Evolutionary conservation across 1,140 invertebrate species (phyloP).

Genomic region (Cyclina sinensis): DNA sequence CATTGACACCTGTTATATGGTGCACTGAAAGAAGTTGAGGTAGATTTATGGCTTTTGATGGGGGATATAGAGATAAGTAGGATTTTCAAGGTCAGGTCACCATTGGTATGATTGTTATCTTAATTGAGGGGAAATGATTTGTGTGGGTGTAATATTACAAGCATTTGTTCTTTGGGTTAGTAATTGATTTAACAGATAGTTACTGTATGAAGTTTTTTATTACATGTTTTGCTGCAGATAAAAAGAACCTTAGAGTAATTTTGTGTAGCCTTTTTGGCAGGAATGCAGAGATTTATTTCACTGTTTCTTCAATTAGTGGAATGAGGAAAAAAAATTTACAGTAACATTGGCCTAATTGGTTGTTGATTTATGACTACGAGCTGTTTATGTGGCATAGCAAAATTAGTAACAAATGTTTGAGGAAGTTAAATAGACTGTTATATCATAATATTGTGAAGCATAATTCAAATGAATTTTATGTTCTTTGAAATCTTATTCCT

Average conservation of each 20-base stretch:
- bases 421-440: no score
- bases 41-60: slow-evolving; percentile 42
- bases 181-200: slow-evolving; percentile 18
- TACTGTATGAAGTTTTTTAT: background rate
- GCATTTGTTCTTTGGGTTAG: background rate
- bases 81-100: slow-evolving; percentile 40
- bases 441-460: no score
- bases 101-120: slow-evolving; percentile 41
- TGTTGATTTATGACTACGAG: background rate
- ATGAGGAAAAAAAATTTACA: background rate
- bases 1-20: slow-evolving; percentile 50
- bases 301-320: background rate
- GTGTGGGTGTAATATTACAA: slow-evolving; percentile 4
- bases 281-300: no score
- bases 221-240: no score
- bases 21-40: background rate
- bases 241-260: no score
- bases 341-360: background rate
- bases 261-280: no score
- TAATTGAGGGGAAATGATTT: slow-evolving; percentile 26
- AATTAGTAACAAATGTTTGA: no score
- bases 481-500: no score
- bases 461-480: no score
- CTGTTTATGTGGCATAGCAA: background rate
- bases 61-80: slow-evolving; percentile 44